These are phyloP conservation scores for Scopus umbretta DNA, from an alignment of 2,113 vertebrate genomes.

Conservation along the genomic window DNA sequence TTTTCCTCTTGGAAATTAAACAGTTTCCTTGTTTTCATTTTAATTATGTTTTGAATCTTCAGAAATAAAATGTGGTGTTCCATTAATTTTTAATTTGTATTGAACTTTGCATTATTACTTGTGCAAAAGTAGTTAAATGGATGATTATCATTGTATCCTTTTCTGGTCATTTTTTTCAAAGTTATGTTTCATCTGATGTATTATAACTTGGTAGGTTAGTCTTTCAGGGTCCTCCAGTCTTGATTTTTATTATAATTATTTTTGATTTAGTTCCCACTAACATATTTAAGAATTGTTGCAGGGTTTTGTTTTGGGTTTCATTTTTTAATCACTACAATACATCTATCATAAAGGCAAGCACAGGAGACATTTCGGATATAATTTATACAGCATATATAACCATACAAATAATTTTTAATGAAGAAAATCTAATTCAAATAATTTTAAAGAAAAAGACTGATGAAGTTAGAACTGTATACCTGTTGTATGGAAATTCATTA, in stretches of 20 bases:
- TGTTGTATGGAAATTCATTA: background rate
- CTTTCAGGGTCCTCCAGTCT: background rate
- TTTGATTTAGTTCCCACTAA: conserved; percentile 2
- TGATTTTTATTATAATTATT: background rate
- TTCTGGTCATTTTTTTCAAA: background rate
- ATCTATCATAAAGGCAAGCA: background rate
- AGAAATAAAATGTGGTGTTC: background rate
- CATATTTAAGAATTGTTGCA: background rate
- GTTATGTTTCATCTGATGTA: background rate
- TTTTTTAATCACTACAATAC: background rate
- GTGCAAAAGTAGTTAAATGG: background rate
- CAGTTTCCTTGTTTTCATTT: background rate
- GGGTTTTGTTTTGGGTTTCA: too few species aligned
- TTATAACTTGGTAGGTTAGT: background rate
- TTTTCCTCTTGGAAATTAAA: background rate
- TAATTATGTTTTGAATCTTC: background rate
- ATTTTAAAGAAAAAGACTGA: background rate
- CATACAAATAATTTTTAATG: background rate
- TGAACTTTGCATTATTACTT: background rate
- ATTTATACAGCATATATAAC: background rate
- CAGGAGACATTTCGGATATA: background rate
- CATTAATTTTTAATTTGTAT: background rate
- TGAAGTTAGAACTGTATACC: background rate
- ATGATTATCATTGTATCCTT: background rate
- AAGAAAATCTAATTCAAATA: background rate